Evolutionary conservation across 1,140 invertebrate genomes (phyloP), one percentile per base, ranked within the genome.

Genomic region (Latrodectus geometricus): DNA sequence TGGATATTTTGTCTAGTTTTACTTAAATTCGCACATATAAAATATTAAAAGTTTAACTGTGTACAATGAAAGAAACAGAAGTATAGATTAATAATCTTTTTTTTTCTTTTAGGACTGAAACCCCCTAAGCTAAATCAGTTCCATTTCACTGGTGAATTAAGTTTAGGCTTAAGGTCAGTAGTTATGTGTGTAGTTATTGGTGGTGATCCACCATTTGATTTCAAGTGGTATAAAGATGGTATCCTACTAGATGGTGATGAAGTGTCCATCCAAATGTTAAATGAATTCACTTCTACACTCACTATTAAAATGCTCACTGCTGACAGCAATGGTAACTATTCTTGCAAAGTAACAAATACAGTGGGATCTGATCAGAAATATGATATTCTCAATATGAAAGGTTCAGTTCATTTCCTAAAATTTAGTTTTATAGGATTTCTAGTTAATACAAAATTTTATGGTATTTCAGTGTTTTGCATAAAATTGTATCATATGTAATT

Each of bases 151-250:
- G n/a, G 54, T 15, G 93, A 93, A 35, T 94, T 95, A 77, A 93
- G 94, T 70, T 93, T 94, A 89, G 95, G 95, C 61, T 95, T 92
- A 84, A 91, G 92, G 85, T 92, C 92, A 56, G 92, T 92, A 89
- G 90, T 95, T 54, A 93, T 93, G 50, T 89, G 89, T 68, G 48
- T 82, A 14, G 86, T 89, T 3, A 80, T 80, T 17, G 66, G 70
- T 23, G 89, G 89, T 48, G 89, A 89, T 86, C 69, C 82, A 49
- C 89, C 89, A 14, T 88, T 89, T 21, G 56, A 56, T 2, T 78
- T 68, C 65, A 70, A 70, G 48, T 87, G 88, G 70, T 82, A 75
- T 52, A 83, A 86, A 80, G 86, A 87, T 50, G 80, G 79, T 20
- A 50, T 4, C 14, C 11, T 65, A 17, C 21, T 88, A 15, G 77